Conservation (phyloP, 2,888 invertebrate genomes). For the Uropetala carovei region DNA sequence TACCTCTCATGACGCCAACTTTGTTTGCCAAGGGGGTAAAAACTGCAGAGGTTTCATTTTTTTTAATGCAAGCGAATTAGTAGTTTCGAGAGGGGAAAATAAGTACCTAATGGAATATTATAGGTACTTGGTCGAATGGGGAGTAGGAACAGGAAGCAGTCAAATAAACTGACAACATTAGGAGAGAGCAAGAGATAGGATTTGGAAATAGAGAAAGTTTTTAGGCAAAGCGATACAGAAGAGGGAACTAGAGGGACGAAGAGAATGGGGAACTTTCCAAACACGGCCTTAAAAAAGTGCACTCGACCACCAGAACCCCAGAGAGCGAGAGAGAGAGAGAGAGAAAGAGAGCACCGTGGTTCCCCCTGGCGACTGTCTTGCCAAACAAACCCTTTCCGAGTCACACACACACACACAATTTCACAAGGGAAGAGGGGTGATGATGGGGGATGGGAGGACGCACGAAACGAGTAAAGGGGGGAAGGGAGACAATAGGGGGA, state of each 20-base stretch:
- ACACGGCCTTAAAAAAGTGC: background rate
- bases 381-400: background rate
- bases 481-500: too few relatives aligned
- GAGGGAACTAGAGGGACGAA: background rate
- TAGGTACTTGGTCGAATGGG: background rate
- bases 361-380: background rate
- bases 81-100: too few relatives aligned
- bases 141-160: background rate
- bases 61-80: too few relatives aligned
- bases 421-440: too few relatives aligned
- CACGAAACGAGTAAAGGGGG: too few relatives aligned
- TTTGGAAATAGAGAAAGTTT: background rate
- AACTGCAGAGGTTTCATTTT: too few relatives aligned
- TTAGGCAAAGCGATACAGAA: background rate
- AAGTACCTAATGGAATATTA: background rate
- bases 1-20: too few relatives aligned
- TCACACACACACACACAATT: too few relatives aligned
- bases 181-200: background rate
- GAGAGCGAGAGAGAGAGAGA: background rate
- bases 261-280: background rate
- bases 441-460: too few relatives aligned
- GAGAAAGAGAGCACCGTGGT: background rate
- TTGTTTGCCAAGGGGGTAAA: too few relatives aligned
- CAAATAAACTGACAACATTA: background rate
- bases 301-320: background rate